A percentile compares a stretch with the other conserved stretches of the same genome.
phyloP scores from a whole-genome alignment of 2,797 vertebrate genomes.

The Tarsius wallacei region DNA sequence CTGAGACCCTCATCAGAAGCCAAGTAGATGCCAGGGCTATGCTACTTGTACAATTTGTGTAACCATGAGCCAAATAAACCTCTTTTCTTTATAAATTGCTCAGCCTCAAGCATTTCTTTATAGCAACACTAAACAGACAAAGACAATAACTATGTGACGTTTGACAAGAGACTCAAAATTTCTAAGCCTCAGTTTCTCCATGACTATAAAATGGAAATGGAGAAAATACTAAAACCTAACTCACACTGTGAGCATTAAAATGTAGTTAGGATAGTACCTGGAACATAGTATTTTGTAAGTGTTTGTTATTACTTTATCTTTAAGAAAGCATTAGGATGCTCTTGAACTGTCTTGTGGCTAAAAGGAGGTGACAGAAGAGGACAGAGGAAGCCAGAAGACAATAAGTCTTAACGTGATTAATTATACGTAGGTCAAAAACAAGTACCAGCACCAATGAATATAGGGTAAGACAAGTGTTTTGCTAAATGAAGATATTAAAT shows the following conservation, averaged over 20 bases:
- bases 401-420: constrained; percentile 27
- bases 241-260: background rate
- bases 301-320: background rate
- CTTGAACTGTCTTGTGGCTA: background rate
- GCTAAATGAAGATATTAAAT: constrained; percentile 63
- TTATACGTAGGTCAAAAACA: background rate
- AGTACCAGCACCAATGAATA: constrained; percentile 8
- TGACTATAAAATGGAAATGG: background rate
- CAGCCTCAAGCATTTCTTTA: background rate
- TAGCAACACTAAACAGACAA: background rate
- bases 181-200: background rate
- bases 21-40: background rate
- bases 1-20: background rate
- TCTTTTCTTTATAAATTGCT: background rate
- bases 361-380: background rate
- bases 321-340: background rate
- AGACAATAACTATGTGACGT: background rate
- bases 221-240: background rate
- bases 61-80: background rate
- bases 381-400: background rate
- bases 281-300: background rate
- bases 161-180: background rate
- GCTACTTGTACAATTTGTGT: background rate
- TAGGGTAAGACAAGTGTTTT: background rate
- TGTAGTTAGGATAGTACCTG: background rate